A percentile compares a stretch with the other conserved stretches of the same genome.
These are phyloP conservation scores for Cryptoblepharus egeriae DNA, from an alignment of 2,797 vertebrate species.

Conservation along the genomic window DNA sequence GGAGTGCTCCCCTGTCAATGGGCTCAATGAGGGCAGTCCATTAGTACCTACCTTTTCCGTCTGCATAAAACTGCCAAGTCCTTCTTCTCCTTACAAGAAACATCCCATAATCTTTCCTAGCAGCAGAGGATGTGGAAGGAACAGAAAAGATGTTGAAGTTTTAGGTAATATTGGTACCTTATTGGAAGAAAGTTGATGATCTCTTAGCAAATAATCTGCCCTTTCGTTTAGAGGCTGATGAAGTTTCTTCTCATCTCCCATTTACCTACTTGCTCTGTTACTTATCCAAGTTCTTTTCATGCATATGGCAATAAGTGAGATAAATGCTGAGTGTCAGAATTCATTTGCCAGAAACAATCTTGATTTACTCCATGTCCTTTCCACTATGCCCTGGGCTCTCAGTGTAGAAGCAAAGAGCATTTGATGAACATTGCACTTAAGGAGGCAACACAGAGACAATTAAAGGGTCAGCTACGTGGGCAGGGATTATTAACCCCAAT, in stretches of 20 bases:
- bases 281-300: slow-evolving; percentile 15
- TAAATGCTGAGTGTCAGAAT: slow-evolving; percentile 34
- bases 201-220: background rate
- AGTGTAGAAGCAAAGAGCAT: slow-evolving; percentile 17
- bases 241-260: background rate
- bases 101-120: too few species aligned
- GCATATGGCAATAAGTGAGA: slow-evolving; percentile 31
- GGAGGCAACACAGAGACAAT: slow-evolving; percentile 3
- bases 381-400: slow-evolving; percentile 15
- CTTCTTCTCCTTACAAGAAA: background rate
- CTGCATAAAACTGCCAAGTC: background rate
- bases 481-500: slow-evolving; percentile 16
- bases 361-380: slow-evolving; percentile 32
- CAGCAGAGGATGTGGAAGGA: background rate
- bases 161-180: too few species aligned
- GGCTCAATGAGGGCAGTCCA: too few species aligned
- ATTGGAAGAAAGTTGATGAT: background rate
- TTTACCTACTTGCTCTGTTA: background rate
- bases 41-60: too few species aligned
- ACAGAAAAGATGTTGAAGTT: background rate
- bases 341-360: slow-evolving; percentile 22
- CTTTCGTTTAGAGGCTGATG: background rate
- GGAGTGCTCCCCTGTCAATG: too few species aligned
- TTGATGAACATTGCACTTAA: slow-evolving; percentile 28
- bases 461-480: background rate